A percentile compares a stretch with the other conserved stretches of the same genome.
phyloP scores from a whole-genome alignment of 2,888 invertebrate species.

The Dicyrtoma fusca region DNA sequence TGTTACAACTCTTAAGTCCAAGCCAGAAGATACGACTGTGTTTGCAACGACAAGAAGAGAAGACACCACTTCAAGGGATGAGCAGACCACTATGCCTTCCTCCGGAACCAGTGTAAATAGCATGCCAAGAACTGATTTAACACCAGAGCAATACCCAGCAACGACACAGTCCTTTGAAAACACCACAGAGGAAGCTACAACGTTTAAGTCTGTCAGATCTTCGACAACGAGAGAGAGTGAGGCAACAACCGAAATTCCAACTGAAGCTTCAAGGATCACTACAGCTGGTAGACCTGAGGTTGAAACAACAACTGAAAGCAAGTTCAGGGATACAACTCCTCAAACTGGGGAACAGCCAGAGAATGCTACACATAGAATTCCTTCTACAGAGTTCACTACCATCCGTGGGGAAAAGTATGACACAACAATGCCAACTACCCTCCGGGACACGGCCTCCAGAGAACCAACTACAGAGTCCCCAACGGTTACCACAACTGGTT shows the following conservation, averaged over 20 bases:
- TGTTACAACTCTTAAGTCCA: too few relatives aligned
- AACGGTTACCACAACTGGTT: neutral
- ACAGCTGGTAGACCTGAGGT: too few relatives aligned
- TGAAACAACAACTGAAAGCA: too few relatives aligned
- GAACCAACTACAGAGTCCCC: neutral
- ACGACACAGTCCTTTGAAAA: neutral
- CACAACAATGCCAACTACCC: neutral
- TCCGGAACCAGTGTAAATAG: neutral
- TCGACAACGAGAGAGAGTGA: neutral
- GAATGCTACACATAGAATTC: neutral
- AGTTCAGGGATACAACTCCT: too few relatives aligned
- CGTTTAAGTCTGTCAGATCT: neutral
- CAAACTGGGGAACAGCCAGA: neutral
- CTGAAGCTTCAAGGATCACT: neutral
- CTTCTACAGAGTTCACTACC: neutral
- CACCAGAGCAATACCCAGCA: conserved; percentile 33
- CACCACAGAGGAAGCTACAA: neutral
- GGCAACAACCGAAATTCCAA: neutral
- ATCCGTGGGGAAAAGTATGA: neutral
- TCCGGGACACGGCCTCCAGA: neutral
- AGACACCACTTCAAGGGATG: neutral
- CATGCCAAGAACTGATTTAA: neutral
- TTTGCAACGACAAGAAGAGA: neutral
- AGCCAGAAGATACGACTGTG: too few relatives aligned
- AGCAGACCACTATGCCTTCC: neutral